These are phyloP conservation scores for Baccha elongata DNA, from an alignment of 2,888 invertebrate genomes.

Conservation along the genomic window DNA sequence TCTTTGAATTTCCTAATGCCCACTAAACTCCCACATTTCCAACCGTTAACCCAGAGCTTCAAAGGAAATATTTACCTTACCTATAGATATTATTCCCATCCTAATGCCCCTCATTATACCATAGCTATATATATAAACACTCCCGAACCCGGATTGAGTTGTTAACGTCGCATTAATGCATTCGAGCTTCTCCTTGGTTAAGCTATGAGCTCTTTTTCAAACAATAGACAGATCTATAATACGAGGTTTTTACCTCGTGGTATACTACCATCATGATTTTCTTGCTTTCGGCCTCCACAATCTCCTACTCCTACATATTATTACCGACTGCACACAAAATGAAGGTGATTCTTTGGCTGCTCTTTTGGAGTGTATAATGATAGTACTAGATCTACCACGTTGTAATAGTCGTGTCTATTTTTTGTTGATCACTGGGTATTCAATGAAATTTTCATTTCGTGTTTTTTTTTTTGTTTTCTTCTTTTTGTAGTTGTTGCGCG, in stretches of 20 bases:
- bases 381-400: constrained; percentile 40
- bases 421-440: constrained; percentile 46
- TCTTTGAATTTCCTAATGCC: constrained; percentile 9
- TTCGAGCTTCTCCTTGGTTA: constrained; percentile 23
- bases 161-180: constrained; percentile 41
- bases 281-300: constrained; percentile 17
- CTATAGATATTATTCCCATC: constrained; percentile 19
- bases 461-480: background rate
- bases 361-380: background rate
- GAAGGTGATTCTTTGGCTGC: constrained; percentile 19
- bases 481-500: constrained; percentile 19
- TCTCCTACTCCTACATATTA: constrained; percentile 2
- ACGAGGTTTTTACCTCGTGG: constrained; percentile 19
- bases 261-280: constrained; percentile 33
- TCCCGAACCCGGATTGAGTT: constrained; percentile 36
- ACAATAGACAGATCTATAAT: constrained; percentile 27
- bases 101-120: constrained; percentile 26
- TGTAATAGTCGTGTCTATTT: constrained; percentile 37
- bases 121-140: background rate
- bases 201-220: constrained; percentile 21
- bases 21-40: constrained; percentile 36
- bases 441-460: constrained; percentile 53
- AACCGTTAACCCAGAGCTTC: constrained; percentile 1
- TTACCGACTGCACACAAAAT: constrained; percentile 13
- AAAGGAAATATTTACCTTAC: constrained; percentile 10